These are phyloP conservation scores for Cantharis flavilabris DNA, from an alignment of 2,888 invertebrate genomes.

Conservation along the genomic window DNA sequence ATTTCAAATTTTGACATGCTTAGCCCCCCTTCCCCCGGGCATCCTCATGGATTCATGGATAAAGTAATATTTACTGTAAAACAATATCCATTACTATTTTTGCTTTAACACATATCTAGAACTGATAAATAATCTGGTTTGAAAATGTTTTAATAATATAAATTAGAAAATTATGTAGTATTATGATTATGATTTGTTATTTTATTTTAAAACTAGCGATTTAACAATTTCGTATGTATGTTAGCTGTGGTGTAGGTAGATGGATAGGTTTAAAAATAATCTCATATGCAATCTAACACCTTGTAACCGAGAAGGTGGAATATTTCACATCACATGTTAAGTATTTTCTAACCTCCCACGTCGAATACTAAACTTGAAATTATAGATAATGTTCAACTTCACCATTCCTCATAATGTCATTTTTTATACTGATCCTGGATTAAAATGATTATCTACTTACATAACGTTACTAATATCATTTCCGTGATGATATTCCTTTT, in stretches of 20 bases:
- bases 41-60: too few relatives aligned
- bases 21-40: too few relatives aligned
- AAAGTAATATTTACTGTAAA: background rate
- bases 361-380: conserved; percentile 8
- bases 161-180: background rate
- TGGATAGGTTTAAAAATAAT: conserved; percentile 16
- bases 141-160: background rate
- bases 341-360: conserved; percentile 20
- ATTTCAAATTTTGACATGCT: too few relatives aligned
- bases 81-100: background rate
- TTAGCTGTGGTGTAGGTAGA: conserved; percentile 12
- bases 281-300: conserved; percentile 21
- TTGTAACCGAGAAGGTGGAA: conserved; percentile 21
- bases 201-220: conserved; percentile 9
- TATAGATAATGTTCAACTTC: background rate
- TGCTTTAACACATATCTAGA: background rate
- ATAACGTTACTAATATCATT: background rate
- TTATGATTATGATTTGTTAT: background rate
- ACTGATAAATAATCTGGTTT: background rate
- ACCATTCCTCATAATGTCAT: background rate
- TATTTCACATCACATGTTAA: conserved; percentile 14
- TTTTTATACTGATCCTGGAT: background rate
- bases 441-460: background rate
- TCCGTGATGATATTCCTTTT: background rate
- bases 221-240: conserved; percentile 3